phyloP scores from a whole-genome alignment of 2,888 invertebrate genomes.

The Rhopalosiphum nymphaeae region DNA sequence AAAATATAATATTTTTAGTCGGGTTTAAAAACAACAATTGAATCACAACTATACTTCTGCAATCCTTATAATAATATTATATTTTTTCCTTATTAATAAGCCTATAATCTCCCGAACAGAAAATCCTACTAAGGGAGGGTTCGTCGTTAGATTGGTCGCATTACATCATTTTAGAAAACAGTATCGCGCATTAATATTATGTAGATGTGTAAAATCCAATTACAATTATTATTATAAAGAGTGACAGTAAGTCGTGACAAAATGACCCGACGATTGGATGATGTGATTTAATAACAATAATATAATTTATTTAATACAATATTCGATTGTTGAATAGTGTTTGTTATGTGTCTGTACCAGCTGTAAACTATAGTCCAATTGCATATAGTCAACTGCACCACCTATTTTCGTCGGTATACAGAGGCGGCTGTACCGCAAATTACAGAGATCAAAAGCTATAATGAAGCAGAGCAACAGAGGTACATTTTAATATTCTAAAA shows the following conservation, averaged over 20 bases:
- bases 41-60: not conserved
- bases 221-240: not conserved
- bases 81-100: not conserved
- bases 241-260: not conserved
- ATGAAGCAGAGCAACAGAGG: not conserved
- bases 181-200: not conserved
- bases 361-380: not conserved
- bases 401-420: not conserved
- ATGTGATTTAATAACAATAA: not conserved
- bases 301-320: not conserved
- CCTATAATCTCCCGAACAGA: not conserved
- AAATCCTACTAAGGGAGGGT: not conserved
- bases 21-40: not conserved
- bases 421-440: not conserved
- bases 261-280: not conserved
- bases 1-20: conserved; percentile 2
- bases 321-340: not conserved
- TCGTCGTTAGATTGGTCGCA: not conserved
- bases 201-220: not conserved
- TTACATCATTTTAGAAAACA: not conserved
- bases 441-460: not conserved
- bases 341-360: not conserved
- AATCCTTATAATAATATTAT: not conserved
- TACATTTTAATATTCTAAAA: not conserved
- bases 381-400: not conserved